Evolutionary conservation across 1,140 invertebrate species (phyloP), one percentile per base, ranked within the genome.

Genomic region (Solenopsis invicta): DNA sequence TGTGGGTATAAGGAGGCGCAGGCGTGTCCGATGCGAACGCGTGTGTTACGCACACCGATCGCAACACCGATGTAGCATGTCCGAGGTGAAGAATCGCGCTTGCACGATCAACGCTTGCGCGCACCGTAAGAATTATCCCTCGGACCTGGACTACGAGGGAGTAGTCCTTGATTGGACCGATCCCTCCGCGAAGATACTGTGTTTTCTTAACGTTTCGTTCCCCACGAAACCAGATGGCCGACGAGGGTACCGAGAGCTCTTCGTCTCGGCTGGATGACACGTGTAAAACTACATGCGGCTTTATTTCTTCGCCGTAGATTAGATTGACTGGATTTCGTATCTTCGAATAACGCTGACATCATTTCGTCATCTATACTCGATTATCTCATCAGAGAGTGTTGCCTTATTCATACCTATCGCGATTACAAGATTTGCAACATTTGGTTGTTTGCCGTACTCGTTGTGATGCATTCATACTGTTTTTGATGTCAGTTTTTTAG

Each of bases 91-190:
- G 80, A 88, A 77, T 89, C 86, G 67, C 84, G 86, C 77, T 81
- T 78, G 84, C 86, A 85, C 82, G 71, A 59, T 87, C 88, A 48
- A 69, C 62, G 48, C 21, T 69, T 41, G 41, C 64, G 41, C 64
- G 72, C 74, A 6, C 41, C 69, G 29, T 59, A 86, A 90, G 77
- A 91, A 78, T 91, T 91, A 91, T 90, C 87, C 37, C n/a, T 78
- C 10, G 48, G 24, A 76, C 72, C 37, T 75, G 71, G 76, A 84
- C 85, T 71, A 67, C 61, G 66, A 56, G 37, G 48, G 75, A 85
- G 78, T 61, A 54, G 29, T 82, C 34, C 78, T 84, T 81, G 89
- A 90, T 90, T 90, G 88, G 78, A 87, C 89, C 86, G 89, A 90
- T 90, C 89, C 54, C 59, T 85, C 59, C 88, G 72, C 88, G 62